Conservation (phyloP, 2,888 invertebrate genomes). For the Amphimallon solstitiale region DNA sequence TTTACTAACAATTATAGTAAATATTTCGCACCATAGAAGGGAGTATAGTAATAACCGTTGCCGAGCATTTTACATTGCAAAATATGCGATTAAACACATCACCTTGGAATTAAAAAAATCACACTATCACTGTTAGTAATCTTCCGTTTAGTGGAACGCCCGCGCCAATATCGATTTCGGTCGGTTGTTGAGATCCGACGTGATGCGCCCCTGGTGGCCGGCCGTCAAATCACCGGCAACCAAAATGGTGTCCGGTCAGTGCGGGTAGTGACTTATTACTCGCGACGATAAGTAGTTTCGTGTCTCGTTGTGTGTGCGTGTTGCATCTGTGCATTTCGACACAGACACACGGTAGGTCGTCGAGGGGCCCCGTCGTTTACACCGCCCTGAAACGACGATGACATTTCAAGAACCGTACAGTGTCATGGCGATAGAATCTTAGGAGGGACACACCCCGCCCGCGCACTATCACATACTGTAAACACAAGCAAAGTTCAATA, state of each 20-base stretch:
- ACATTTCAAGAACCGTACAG: constrained; percentile 43
- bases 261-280: constrained; percentile 52
- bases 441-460: constrained; percentile 46
- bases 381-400: constrained; percentile 44
- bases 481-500: constrained; percentile 15
- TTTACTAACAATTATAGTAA: no score
- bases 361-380: constrained; percentile 28
- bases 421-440: constrained; percentile 46
- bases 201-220: constrained; percentile 47
- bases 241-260: constrained; percentile 53
- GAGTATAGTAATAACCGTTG: no score
- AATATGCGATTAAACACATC: no score
- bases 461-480: constrained; percentile 21
- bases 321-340: constrained; percentile 10
- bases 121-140: neutral
- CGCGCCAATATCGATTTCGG: constrained; percentile 40
- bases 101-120: no score
- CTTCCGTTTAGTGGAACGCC: constrained; percentile 11
- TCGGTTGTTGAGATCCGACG: constrained; percentile 34
- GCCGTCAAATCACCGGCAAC: constrained; percentile 45
- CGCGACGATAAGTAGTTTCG: constrained; percentile 39
- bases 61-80: no score
- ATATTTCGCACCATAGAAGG: no score
- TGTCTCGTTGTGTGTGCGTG: constrained; percentile 43
- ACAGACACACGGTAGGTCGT: neutral